Base-by-base conservation (phyloP, 2,888 invertebrate species). In the Chalcosyrphus nemorum region DNA sequence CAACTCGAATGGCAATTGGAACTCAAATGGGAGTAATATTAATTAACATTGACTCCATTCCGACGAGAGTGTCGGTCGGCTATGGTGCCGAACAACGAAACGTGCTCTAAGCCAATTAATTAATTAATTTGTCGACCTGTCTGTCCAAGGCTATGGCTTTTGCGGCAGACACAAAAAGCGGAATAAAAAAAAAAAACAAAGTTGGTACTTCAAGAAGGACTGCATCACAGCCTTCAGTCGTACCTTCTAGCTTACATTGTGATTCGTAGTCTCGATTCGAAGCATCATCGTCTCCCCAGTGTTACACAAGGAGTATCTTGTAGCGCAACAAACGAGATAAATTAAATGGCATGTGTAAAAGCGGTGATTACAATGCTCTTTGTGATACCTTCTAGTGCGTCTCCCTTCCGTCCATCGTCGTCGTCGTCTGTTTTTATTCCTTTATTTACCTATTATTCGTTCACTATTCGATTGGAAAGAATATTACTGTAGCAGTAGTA, bases 271-370 rank as follows among this genome's bases (percentile, higher is more conserved):
- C 29, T 56, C 57, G 66, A 68, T 68, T 74, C 63, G 57, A 74
- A 52, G 47, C 41, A 35, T 32, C 66, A 43, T 35, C 41, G 43
- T 35, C 68, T 47, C 70, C 41, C 61, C 38, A n/a, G n/a, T n/a
- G 45, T 56, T 65, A 38, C 65, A 59, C 56, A 35, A 50, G 59
- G 52, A 74, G 78, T 82, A 82, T 82, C 82, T 82, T 82, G 77
- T 82, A 84, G 32, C 80, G 80, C 74, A 59, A 75, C 84, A 84
- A 84, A 84, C 84, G 80, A 84, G 84, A 84, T 84, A 84, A 84
- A 84, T 84, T 84, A 84, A 84, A 80, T 80, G 84, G 84, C 84
- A 84, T 84, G 84, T 84, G 84, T 84, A 65, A 84, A 80, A 74
- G 84, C 84, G 80, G 74, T 80, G 84, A 84, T 84, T 84, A 84